Evolutionary conservation across 1,140 invertebrate genomes (phyloP).

Genomic region (Pentalonia nigronervosa): DNA sequence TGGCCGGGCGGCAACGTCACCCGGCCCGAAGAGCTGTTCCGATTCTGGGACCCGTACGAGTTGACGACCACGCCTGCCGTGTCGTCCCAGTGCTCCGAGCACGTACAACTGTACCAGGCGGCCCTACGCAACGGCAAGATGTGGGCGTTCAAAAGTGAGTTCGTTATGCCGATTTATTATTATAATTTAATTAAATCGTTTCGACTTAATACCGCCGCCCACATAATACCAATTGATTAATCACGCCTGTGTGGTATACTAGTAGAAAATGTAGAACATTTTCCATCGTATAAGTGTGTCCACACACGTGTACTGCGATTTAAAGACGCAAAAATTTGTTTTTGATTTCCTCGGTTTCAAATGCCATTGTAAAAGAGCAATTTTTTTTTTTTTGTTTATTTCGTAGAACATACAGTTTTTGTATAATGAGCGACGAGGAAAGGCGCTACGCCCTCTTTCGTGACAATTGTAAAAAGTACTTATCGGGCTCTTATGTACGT

Average conservation of each 20-base stretch:
- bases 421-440: not conserved
- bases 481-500: not conserved
- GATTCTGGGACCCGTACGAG: constrained; percentile 51
- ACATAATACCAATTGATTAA: not conserved
- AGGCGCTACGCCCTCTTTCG: not conserved
- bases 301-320: too few relatives aligned
- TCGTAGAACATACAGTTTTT: too few relatives aligned
- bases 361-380: not conserved
- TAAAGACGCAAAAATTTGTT: not conserved
- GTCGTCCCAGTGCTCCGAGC: constrained; percentile 67
- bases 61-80: constrained; percentile 59
- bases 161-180: not conserved
- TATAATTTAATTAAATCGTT: too few relatives aligned
- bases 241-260: not conserved
- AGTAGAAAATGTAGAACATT: too few relatives aligned
- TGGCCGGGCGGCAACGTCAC: constrained; percentile 27
- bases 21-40: constrained; percentile 35
- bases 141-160: constrained; percentile 68
- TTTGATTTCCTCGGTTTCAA: not conserved
- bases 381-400: not conserved
- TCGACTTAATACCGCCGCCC: not conserved
- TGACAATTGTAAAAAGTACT: not conserved
- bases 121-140: constrained; percentile 70
- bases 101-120: constrained; percentile 71
- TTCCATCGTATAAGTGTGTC: too few relatives aligned